phyloP scores from a whole-genome alignment of 2,113 vertebrate genomes.

The Halcyon senegalensis region DNA sequence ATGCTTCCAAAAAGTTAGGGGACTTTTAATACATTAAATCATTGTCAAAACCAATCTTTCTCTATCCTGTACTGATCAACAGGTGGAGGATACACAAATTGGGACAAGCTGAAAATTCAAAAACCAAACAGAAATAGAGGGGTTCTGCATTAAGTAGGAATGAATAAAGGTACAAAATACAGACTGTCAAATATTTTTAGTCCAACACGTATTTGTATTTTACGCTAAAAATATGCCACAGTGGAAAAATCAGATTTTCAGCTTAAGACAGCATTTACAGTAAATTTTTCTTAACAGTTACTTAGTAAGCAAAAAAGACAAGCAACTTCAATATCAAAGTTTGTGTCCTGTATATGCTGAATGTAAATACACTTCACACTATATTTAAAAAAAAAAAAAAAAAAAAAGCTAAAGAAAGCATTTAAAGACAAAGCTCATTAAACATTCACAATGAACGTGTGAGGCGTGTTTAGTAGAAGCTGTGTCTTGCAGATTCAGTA shows the following conservation, averaged over 20 bases:
- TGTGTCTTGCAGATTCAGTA: neutral
- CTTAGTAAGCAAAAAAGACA: neutral
- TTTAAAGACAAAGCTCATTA: neutral
- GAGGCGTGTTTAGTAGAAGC: neutral
- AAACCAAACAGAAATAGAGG: neutral
- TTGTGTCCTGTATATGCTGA: neutral
- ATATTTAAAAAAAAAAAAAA: neutral
- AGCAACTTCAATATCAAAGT: neutral
- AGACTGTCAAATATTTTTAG: neutral
- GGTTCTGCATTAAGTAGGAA: neutral
- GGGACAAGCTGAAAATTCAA: neutral
- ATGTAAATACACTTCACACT: neutral
- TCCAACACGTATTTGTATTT: neutral
- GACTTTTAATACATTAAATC: neutral
- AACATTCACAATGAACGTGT: neutral
- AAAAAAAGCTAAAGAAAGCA: neutral
- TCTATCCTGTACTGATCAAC: neutral
- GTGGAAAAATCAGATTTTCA: neutral
- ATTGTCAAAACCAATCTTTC: neutral
- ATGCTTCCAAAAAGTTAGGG: rapidly evolving
- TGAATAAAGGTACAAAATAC: neutral
- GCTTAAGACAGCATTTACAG: neutral
- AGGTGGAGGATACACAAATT: neutral
- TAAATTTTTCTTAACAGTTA: neutral
- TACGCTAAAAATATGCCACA: neutral